A percentile compares a stretch with the other conserved stretches of the same genome.
Evolutionary conservation across 2,113 vertebrate species (phyloP).

Genomic region (Plestiodon gilberti): DNA sequence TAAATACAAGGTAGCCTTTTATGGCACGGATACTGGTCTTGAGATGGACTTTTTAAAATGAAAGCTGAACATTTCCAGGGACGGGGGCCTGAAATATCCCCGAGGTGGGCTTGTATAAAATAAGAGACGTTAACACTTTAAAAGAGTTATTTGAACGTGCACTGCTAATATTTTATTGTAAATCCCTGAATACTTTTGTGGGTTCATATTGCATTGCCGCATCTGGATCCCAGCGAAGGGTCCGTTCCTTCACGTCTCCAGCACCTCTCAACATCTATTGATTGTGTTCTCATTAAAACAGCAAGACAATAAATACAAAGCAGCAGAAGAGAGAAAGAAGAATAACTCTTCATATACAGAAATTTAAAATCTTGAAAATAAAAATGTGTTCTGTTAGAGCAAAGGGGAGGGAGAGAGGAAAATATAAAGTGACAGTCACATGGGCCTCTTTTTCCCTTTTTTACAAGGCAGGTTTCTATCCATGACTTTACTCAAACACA

Average conservation of each 20-base stretch:
- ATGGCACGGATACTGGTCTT: too few relatives aligned
- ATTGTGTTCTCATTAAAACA: slow-evolving; percentile 46
- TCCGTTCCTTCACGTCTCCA: slow-evolving; percentile 51
- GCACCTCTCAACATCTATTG: slow-evolving; percentile 34
- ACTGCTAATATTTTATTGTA: slow-evolving; percentile 58
- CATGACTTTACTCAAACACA: too few relatives aligned
- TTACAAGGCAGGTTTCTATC: slow-evolving; percentile 27
- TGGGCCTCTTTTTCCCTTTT: slow-evolving; percentile 35
- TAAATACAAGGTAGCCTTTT: too few relatives aligned
- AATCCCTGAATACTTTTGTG: slow-evolving; percentile 53
- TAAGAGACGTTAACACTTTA: slow-evolving; percentile 17
- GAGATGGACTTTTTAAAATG: too few relatives aligned
- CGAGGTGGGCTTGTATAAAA: background rate
- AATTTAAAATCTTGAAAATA: slow-evolving; percentile 38
- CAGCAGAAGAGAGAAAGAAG: slow-evolving; percentile 45
- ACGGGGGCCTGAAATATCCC: too few relatives aligned
- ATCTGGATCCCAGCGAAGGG: slow-evolving; percentile 34
- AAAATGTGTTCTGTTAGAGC: slow-evolving; percentile 19
- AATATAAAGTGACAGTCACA: slow-evolving; percentile 70
- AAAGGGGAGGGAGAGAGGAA: slow-evolving; percentile 70
- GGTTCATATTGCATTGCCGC: slow-evolving; percentile 48
- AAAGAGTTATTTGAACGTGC: slow-evolving; percentile 41
- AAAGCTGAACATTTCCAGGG: too few relatives aligned
- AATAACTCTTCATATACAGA: slow-evolving; percentile 19
- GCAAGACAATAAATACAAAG: slow-evolving; percentile 40